phyloP scores from a whole-genome alignment of 2,797 vertebrate genomes.

The Acanthurus lineatus region DNA sequence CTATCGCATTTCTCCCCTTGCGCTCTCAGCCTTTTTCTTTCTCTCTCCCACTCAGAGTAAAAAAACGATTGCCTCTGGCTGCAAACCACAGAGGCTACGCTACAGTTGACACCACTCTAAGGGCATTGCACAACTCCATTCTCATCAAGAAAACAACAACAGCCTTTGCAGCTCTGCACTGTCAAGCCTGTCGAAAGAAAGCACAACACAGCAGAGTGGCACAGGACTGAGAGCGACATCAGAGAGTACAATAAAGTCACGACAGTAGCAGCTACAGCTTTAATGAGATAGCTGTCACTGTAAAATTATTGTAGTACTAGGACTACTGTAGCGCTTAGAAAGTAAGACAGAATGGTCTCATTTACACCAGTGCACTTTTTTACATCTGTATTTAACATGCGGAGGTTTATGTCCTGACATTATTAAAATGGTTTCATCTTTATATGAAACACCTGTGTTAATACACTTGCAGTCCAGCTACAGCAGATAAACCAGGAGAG shows the following conservation, averaged over 20 bases:
- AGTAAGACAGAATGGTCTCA: not conserved
- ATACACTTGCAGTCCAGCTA: not conserved
- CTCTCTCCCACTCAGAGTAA: conserved; percentile 65
- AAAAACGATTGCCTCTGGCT: conserved; percentile 68
- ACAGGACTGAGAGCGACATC: conserved; percentile 6
- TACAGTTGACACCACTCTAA: conserved; percentile 68
- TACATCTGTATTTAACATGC: conserved; percentile 27
- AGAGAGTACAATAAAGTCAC: conserved; percentile 27
- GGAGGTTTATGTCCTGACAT: not conserved
- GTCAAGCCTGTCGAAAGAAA: conserved; percentile 35
- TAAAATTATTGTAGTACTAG: conserved; percentile 25
- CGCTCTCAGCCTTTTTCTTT: conserved; percentile 42
- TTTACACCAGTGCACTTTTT: not conserved
- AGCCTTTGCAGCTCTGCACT: conserved; percentile 53
- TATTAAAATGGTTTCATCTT: conserved; percentile 5
- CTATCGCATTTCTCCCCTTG: conserved; percentile 32
- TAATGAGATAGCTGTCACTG: conserved; percentile 49
- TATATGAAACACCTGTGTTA: not conserved
- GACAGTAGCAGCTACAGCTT: conserved; percentile 29
- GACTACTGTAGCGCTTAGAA: conserved; percentile 20
- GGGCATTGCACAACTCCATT: conserved; percentile 71
- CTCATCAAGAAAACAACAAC: conserved; percentile 71
- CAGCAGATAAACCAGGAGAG: not conserved
- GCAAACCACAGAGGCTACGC: conserved; percentile 63
- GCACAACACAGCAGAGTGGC: conserved; percentile 8